Conservation (phyloP, 2,113 vertebrate genomes). For the Pelobates fuscus region DNA sequence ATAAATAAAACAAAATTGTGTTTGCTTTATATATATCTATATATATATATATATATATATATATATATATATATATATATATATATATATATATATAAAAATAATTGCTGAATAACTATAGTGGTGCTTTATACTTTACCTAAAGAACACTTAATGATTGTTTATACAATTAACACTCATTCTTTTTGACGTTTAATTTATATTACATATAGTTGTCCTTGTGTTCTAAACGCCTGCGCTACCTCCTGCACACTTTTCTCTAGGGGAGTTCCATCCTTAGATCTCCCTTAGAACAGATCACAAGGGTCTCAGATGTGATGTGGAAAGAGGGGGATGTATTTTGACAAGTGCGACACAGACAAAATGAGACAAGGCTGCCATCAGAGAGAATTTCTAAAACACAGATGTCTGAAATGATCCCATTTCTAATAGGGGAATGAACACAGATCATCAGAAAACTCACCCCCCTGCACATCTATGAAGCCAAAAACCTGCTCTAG, state of each 20-base stretch:
- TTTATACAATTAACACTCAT: too few relatives aligned
- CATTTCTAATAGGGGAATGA: conserved; percentile 43
- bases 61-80: too few relatives aligned
- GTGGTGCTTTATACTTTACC: too few relatives aligned
- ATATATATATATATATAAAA: too few relatives aligned
- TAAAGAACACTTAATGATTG: too few relatives aligned
- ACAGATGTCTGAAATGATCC: conserved; percentile 49
- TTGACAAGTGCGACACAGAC: conserved; percentile 41
- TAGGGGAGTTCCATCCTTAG: conserved; percentile 19
- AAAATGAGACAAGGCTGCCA: conserved; percentile 46
- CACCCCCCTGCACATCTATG: not conserved
- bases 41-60: too few relatives aligned
- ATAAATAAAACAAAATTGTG: too few relatives aligned
- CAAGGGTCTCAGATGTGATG: conserved; percentile 31
- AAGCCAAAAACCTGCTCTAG: conserved; percentile 45
- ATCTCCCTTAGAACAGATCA: conserved; percentile 39
- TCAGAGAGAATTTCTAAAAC: conserved; percentile 49
- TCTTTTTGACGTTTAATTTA: too few relatives aligned
- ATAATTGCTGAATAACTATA: too few relatives aligned
- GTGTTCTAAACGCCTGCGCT: conserved; percentile 3
- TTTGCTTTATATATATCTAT: too few relatives aligned
- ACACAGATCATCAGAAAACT: conserved; percentile 39
- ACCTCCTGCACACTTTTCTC: conserved; percentile 29
- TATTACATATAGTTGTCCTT: conserved; percentile 26
- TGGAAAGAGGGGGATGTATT: conserved; percentile 38